These are phyloP conservation scores for Calliphora vicina DNA, from an alignment of 1,140 invertebrate species.

Conservation along the genomic window DNA sequence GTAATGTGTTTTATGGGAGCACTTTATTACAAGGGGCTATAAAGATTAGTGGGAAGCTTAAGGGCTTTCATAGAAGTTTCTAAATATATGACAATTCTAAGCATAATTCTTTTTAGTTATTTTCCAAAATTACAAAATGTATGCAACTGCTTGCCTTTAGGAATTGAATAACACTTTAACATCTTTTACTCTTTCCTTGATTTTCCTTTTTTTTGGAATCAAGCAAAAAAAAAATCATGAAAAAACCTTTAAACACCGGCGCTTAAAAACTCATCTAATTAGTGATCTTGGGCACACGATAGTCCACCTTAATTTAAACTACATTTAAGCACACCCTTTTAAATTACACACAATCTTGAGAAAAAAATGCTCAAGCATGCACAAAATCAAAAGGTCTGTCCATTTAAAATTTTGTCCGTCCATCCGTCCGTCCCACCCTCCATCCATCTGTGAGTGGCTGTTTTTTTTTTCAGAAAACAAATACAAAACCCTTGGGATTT, in stretches of 20 bases:
- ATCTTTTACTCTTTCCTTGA: no score
- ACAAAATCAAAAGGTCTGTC: background rate
- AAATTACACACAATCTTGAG: constrained; percentile 25
- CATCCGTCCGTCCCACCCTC: background rate
- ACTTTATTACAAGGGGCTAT: no score
- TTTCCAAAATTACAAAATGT: no score
- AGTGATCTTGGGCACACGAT: constrained; percentile 32
- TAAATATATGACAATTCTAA: no score
- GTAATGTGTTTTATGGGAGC: no score
- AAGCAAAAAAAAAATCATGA: background rate
- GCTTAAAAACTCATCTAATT: constrained; percentile 33
- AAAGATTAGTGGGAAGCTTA: no score
- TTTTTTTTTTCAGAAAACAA: background rate
- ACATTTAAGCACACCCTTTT: constrained; percentile 32
- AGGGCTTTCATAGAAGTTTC: no score
- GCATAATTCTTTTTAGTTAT: no score
- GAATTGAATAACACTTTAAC: no score
- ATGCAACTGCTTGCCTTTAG: no score
- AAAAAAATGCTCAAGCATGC: background rate
- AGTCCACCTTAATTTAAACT: constrained; percentile 33
- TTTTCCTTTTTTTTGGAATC: background rate
- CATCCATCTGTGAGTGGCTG: background rate
- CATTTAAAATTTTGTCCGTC: no score
- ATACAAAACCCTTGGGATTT: constrained; percentile 28
- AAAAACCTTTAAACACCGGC: constrained; percentile 17